phyloP scores from a whole-genome alignment of 2,888 invertebrate species.

The Diarsia mendica region DNA sequence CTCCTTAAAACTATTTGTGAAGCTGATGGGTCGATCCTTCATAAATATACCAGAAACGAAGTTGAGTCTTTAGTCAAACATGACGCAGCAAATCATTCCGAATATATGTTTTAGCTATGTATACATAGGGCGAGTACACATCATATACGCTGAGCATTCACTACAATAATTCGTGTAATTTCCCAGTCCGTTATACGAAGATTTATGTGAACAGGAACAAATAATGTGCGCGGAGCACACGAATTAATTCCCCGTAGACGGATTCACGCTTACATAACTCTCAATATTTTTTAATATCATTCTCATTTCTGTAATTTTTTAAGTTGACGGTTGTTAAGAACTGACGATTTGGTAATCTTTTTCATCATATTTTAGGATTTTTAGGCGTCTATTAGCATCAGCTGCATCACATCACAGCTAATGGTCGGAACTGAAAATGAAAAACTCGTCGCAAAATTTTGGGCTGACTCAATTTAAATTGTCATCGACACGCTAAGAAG shows the following conservation, averaged over 20 bases:
- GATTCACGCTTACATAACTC: conserved; percentile 61
- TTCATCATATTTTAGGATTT: conserved; percentile 18
- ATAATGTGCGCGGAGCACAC: conserved; percentile 58
- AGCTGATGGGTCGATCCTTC: too few species aligned
- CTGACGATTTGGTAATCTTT: conserved; percentile 24
- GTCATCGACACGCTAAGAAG: too few species aligned
- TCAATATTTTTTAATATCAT: conserved; percentile 58
- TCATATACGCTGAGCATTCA: conserved; percentile 30
- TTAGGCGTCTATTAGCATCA: neutral
- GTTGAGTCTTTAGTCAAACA: neutral
- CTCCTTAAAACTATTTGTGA: too few species aligned
- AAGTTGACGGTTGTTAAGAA: conserved; percentile 4
- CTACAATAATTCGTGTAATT: conserved; percentile 57
- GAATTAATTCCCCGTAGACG: conserved; percentile 65
- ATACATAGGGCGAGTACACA: neutral
- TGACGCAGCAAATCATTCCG: neutral
- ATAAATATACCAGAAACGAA: too few species aligned
- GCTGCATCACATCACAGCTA: too few species aligned
- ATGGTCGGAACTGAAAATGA: too few species aligned
- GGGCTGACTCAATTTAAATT: too few species aligned
- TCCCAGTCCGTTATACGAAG: conserved; percentile 47
- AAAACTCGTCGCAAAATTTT: too few species aligned
- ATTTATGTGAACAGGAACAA: conserved; percentile 65
- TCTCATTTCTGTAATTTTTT: conserved; percentile 48
- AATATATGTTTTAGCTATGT: neutral